Conservation (phyloP, 1,140 invertebrate species). For the Zeugodacus cucurbitae region DNA sequence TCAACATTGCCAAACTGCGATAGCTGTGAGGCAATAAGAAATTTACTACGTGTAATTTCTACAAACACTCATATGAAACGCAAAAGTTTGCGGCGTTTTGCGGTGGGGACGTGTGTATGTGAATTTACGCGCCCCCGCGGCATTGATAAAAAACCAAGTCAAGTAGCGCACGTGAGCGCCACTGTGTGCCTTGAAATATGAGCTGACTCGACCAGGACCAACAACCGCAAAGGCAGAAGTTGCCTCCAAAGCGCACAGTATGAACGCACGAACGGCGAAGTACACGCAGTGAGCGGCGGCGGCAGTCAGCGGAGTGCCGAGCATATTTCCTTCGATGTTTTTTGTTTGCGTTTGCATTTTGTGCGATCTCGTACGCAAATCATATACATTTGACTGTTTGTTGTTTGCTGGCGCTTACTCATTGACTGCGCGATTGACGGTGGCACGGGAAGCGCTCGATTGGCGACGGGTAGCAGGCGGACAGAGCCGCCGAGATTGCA, state of each 20-base stretch:
- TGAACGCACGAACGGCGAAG: background rate
- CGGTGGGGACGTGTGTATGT: background rate
- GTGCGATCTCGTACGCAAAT: too few species aligned
- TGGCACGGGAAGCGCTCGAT: too few species aligned
- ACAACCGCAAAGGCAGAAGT: background rate
- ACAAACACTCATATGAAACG: too few species aligned
- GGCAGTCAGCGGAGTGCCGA: background rate
- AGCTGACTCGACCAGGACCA: background rate
- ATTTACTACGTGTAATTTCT: background rate
- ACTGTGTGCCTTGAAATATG: constrained; percentile 9
- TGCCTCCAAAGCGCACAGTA: background rate
- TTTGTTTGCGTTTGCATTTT: background rate
- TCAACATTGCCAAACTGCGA: background rate
- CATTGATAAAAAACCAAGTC: background rate
- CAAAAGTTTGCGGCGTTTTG: too few species aligned
- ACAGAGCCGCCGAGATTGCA: background rate
- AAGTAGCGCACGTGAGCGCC: background rate
- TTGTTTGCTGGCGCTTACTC: background rate
- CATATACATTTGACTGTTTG: background rate
- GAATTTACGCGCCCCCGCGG: background rate
- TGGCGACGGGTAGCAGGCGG: background rate
- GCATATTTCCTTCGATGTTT: background rate
- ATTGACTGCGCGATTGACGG: background rate
- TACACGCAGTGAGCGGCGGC: background rate
- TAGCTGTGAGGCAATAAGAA: background rate